Evolutionary conservation across 2,797 vertebrate genomes (phyloP), one percentile per base, ranked within the genome.

Genomic region (Salmo trutta): DNA sequence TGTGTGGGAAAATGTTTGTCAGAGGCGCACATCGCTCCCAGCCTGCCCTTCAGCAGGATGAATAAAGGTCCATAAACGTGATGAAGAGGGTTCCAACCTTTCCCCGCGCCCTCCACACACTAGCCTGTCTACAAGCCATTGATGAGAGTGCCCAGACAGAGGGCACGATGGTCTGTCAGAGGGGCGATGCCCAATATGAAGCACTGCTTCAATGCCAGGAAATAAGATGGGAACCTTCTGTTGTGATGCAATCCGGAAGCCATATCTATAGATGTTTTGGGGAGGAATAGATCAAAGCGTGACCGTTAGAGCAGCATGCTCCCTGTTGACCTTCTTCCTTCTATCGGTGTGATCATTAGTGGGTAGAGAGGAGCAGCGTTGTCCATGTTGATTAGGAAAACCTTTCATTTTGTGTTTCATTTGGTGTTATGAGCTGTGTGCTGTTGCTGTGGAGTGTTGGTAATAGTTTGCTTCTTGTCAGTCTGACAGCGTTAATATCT

Each of bases 1-100:
- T 83, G 77, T 78, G 81, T 33, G 79, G 71, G 76, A 19, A 82
- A 77, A 78, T 56, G 17, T 52, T 78, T 24, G 17, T 31, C 56
- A 65, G 73, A 21, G 56, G 29, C n/a, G 14, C 7, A 67, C 68
- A 54, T 59, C 82, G 68, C 68, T 15, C 8, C 75, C 75, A 0
- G 77, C 76, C 71, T 77, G 76, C 87, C 88, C 86, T 79, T 86
- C 80, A 73, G 81, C 74, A 81, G 74, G 53, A 88, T 87, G 84
- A 89, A 88, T 81, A 85, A 88, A 82, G 41, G n/a, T 80, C 86
- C 85, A 88, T 92, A 92, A 93, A 93, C 74, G 75, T 92, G 90
- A 94, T 90, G 77, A 83, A 92, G 88, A 88, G 82, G 83, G 76
- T 68, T 85, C 89, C 84, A 82, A 88, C 89, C 87, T 90, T 90